Percentiles rank a stretch among this genome's conserved stretches.
Evolutionary conservation across 2,888 invertebrate genomes (phyloP).

Genomic region (Diarsia dahlii): DNA sequence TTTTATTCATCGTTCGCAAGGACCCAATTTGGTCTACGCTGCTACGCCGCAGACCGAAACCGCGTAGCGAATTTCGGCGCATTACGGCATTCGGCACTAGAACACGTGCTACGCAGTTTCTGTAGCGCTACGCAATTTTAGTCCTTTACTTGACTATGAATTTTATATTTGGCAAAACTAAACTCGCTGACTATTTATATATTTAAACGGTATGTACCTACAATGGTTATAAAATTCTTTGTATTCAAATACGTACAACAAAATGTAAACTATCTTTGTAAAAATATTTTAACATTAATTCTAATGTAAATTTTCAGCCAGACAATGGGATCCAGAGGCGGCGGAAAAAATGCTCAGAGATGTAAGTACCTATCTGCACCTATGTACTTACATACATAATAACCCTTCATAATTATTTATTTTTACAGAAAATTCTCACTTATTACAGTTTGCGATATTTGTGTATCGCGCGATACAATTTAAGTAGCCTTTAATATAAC

Average conservation of each 20-base stretch:
- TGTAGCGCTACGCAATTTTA: conserved; percentile 5
- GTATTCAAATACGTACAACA: background rate
- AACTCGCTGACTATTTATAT: background rate
- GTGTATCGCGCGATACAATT: background rate
- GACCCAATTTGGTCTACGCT: background rate
- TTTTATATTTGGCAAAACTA: background rate
- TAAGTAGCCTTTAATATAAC: background rate
- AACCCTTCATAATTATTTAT: background rate
- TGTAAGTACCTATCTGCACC: conserved; percentile 90
- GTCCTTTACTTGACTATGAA: conserved; percentile 3
- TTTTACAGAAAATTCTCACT: background rate
- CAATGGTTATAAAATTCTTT: background rate
- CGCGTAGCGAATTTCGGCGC: conserved; percentile 2
- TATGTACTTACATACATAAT: no score
- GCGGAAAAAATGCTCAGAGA: conserved; percentile 98
- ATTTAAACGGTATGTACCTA: no score
- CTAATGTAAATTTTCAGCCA: conserved; percentile 91
- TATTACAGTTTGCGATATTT: background rate
- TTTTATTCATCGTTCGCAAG: background rate
- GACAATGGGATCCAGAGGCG: conserved; percentile 96
- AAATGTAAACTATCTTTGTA: background rate
- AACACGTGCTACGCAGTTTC: background rate
- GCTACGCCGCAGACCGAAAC: background rate
- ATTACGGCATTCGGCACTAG: background rate
- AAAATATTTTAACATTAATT: background rate